A percentile compares a stretch with the other conserved stretches of the same genome.
phyloP scores from a whole-genome alignment of 2,888 invertebrate genomes.

The Tachina fera region DNA sequence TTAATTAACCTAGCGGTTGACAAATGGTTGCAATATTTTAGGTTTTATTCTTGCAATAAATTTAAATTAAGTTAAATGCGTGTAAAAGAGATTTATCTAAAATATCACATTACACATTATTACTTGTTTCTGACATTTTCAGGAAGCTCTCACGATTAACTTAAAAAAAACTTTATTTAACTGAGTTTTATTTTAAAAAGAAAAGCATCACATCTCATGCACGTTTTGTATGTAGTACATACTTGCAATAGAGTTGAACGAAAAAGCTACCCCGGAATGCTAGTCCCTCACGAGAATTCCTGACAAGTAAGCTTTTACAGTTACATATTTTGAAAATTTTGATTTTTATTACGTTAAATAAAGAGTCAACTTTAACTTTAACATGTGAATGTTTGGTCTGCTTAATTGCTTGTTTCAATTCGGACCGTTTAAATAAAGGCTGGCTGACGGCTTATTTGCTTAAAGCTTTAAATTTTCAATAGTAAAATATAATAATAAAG shows the following conservation, averaged over 20 bases:
- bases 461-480: background rate
- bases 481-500: no score
- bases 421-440: background rate
- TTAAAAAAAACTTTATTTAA: no score
- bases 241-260: no score
- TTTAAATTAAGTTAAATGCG: conserved; percentile 14
- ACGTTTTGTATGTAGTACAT: no score
- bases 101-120: background rate
- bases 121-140: no score
- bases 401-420: conserved; percentile 2
- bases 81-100: background rate
- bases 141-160: no score
- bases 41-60: conserved; percentile 18
- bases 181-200: no score
- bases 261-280: background rate
- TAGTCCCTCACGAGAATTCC: background rate
- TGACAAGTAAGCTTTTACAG: background rate
- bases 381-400: conserved; percentile 3
- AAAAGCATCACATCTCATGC: no score
- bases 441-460: background rate
- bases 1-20: conserved; percentile 30
- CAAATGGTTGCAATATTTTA: conserved; percentile 11
- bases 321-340: background rate
- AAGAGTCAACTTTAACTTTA: background rate
- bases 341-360: background rate